Evolutionary conservation across 2,797 vertebrate species (phyloP), one percentile per base, ranked within the genome.

Genomic region (Pogoniulus pusillus): DNA sequence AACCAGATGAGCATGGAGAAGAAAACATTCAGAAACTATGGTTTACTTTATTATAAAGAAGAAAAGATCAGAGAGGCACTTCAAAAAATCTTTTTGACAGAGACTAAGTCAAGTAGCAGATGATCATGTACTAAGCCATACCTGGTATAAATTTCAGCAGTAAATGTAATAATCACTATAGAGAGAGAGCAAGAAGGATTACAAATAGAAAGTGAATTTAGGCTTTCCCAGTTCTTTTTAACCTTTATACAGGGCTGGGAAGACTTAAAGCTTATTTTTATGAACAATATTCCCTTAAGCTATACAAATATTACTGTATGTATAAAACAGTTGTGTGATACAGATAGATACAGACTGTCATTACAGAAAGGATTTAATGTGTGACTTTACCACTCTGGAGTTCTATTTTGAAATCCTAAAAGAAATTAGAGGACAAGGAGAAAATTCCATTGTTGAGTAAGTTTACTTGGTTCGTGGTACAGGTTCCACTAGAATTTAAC

Each of bases 131-230:
- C 77, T 76, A 87, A 64, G 35, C 4, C 11, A 5, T 27, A 78
- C 16, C 10, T 37, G 20, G 3, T 9, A 29, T 27, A 55, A 74
- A 69, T 54, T 35, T 80, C 59, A 80, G 2, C 22, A 73, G 2
- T 45, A 95, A 71, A 85, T 20, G 1, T 32, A 77, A 4, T 23
- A 22, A 80, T 43, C 89, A 45, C 16, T 47, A 7, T 2, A 77
- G 24, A 65, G 90, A 93, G n/a, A n/a, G 43, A 64, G 3, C 14
- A 87, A 76, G 19, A 37, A 68, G 69, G 12, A 63, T 8, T 73
- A 71, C 14, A 85, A 90, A 86, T 1, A 62, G 23, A 73, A 92
- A 94, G 26, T 35, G 37, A 82, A 89, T 53, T 34, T 49, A 66
- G 27, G 75, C 16, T 63, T 82, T 86, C 71, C 66, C 41, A 43